A percentile compares a stretch with the other conserved stretches of the same genome.
phyloP scores from a whole-genome alignment of 1,140 invertebrate genomes.

The Halictus rubicundus region DNA sequence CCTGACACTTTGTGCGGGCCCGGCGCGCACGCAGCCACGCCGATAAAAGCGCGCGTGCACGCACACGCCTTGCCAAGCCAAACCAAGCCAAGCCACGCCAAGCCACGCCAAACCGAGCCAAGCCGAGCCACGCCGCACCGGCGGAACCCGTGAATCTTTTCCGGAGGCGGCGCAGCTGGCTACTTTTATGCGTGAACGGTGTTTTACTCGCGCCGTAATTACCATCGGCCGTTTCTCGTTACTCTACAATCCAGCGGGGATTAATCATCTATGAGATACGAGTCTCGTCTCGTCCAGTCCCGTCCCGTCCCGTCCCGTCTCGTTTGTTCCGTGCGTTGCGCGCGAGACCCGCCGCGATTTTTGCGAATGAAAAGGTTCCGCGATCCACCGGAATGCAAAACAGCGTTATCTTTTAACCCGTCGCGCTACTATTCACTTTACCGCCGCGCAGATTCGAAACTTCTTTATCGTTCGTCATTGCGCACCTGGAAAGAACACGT shows the following conservation, averaged over 20 bases:
- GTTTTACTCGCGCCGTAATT: constrained; percentile 68
- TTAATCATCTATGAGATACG: constrained; percentile 18
- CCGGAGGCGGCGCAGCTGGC: constrained; percentile 27
- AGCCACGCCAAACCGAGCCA: too few species aligned
- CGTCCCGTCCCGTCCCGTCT: not conserved
- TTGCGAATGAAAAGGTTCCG: constrained; percentile 5
- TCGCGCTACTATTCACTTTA: too few species aligned
- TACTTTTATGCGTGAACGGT: constrained; percentile 47
- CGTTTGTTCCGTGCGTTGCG: not conserved
- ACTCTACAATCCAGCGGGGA: constrained; percentile 34
- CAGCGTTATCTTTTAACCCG: not conserved
- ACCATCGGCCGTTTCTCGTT: constrained; percentile 62
- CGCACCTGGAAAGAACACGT: too few species aligned
- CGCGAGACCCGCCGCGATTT: not conserved
- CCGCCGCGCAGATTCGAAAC: too few species aligned
- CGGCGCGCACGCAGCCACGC: constrained; percentile 5
- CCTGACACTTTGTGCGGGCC: constrained; percentile 68
- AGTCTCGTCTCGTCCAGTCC: constrained; percentile 12
- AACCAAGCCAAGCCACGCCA: too few species aligned
- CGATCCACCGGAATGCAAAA: not conserved
- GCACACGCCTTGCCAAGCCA: not conserved
- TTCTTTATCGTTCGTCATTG: too few species aligned
- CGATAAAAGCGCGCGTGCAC: not conserved
- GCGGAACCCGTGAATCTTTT: constrained; percentile 31
- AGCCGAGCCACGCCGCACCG: too few species aligned